Conservation (phyloP, 2,113 vertebrate genomes). For the Mus spicilegus region DNA sequence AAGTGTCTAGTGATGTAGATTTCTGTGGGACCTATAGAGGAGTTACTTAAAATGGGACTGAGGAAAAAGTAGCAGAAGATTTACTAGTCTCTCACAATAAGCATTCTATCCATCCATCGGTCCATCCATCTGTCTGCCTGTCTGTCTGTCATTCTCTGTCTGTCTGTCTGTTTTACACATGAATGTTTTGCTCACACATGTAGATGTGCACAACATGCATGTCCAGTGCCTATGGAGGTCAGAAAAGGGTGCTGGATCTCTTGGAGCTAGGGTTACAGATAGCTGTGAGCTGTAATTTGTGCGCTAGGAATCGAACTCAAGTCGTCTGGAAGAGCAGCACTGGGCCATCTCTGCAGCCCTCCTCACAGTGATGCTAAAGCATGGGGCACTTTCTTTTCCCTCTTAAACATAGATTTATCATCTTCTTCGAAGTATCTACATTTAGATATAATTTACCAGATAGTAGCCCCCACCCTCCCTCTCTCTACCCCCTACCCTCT, state of each 20-base stretch:
- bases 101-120: not conserved
- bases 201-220: not conserved
- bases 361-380: not conserved
- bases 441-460: constrained; percentile 64
- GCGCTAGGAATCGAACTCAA: not conserved
- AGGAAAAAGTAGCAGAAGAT: not conserved
- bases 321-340: not conserved
- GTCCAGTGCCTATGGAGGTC: not conserved
- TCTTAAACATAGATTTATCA: constrained; percentile 58
- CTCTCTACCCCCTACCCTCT: not conserved
- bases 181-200: not conserved
- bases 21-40: not conserved
- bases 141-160: too few species aligned
- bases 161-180: too few species aligned
- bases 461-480: not conserved
- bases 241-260: not conserved
- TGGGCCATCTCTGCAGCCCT: not conserved
- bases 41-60: not conserved
- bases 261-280: not conserved
- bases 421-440: constrained; percentile 52
- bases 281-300: not conserved
- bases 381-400: constrained; percentile 32
- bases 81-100: not conserved
- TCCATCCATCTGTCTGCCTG: too few species aligned
- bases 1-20: not conserved